Evolutionary conservation across 2,888 invertebrate species (phyloP), one percentile per base, ranked within the genome.

Genomic region (Drosophila differens): DNA sequence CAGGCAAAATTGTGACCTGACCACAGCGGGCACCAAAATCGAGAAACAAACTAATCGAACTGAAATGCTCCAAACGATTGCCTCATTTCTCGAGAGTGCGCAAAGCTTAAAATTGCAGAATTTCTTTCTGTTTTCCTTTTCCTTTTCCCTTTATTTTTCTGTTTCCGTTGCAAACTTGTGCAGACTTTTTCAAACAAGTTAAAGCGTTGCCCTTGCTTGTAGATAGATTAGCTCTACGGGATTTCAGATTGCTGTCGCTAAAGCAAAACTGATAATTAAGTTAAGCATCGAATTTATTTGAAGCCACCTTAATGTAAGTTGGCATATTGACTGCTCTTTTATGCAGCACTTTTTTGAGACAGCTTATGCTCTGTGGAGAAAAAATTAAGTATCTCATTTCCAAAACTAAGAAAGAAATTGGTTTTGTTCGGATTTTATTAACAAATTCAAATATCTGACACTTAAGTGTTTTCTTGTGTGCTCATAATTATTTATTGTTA

Each of bases 71-170:
- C 71, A 71, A 82, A 76, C 76, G 83, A 80, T 83, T 85, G 82
- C 77, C 77, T 85, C 85, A 87, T 86, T 88, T 77, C 85, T 88
- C 88, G 76, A 88, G 84, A 88, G 83, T 83, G 73, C 74, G 73
- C 80, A 76, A 75, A 68, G 74, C 76, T 79, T 74, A 64, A 76
- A 84, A 85, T 81, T 83, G 78, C 85, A 65, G 64, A 74, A 69
- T 71, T 83, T 83, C 64, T 30, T n/a, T 1, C 14, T n/a, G 5
- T 19, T 57, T 35, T 54, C 5, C 5, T 35, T 53, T 53, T n/a
- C 28, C 9, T 9, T 55, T 55, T 9, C 0, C 3, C 19, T 37
- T 14, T 19, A 16, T 25, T 39, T 55, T 61, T 4, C 47, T 25
- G 39, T 39, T 74, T 65, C 66, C 51, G 28, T 68, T 59, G 55